Evolutionary conservation across 2,888 invertebrate species (phyloP), one percentile per base, ranked within the genome.

Genomic region (Clostera curtula): DNA sequence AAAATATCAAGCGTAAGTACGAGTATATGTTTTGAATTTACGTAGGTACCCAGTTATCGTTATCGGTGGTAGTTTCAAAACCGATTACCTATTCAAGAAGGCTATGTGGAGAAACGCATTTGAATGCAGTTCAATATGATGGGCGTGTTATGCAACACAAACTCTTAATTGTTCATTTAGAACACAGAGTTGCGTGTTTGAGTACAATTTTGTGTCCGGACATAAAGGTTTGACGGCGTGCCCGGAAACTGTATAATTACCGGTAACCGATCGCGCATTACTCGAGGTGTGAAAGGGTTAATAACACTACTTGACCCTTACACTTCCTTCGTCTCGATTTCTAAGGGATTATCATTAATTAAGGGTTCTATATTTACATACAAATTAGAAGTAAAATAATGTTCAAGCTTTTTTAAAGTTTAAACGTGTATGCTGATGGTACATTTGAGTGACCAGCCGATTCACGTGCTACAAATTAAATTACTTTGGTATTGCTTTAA

Each of bases 211-310:
- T 34, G 39, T 39, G 36, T 46, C 37, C 43, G 46, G 56, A 60
- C 56, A 60, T 63, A 58, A 56, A 54, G 56, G 55, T 58, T 47
- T 55, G 57, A 52, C 47, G 55, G 61, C 53, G 50, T 49, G 52
- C 50, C 71, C 76, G 77, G 77, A 80, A 74, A 64, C 51, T 37
- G 43, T 43, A 64, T 80, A 79, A 80, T 79, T 74, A 69, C 59
- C 60, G 68, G 77, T 75, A 75, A 74, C 71, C 60, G 73, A 79
- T 75, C 70, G 65, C 57, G 66, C 62, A 67, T 67, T 70, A 68
- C 68, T 41, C 47, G 60, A 75, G 72, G 80, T 76, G 80, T 75
- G 70, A 77, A 74, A 69, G 75, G 77, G 74, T 77, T 77, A 80
- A 77, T 71, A 77, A 72, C 77, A 76, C 67, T 63, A 60, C 67